Conservation (phyloP, 2,888 invertebrate species). For the Tholera decimalis region DNA sequence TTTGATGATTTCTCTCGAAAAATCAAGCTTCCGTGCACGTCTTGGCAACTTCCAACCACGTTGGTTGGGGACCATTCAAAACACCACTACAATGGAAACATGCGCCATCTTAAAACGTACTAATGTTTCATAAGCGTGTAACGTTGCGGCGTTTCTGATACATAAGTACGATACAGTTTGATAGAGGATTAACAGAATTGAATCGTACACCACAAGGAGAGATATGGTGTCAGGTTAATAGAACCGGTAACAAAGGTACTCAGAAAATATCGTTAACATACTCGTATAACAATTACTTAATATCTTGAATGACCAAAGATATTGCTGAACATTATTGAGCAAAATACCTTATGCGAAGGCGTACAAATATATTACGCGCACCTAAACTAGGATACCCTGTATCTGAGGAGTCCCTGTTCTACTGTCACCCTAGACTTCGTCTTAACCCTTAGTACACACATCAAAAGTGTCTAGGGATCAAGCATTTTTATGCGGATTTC, state of each 20-base stretch:
- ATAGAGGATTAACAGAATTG: constrained; percentile 46
- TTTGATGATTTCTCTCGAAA: no score
- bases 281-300: no score
- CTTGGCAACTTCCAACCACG: background rate
- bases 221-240: background rate
- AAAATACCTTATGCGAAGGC: no score
- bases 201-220: background rate
- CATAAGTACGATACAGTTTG: constrained; percentile 49
- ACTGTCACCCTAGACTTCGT: no score
- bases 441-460: no score
- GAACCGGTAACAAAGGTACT: background rate
- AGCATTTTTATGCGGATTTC: no score
- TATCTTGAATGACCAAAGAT: no score
- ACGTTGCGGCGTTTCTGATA: constrained; percentile 60
- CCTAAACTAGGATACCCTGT: no score
- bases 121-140: constrained; percentile 37
- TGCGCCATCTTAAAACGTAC: constrained; percentile 23
- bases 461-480: no score
- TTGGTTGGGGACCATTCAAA: background rate
- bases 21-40: background rate
- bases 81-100: constrained; percentile 22
- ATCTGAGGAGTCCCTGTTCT: no score
- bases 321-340: no score
- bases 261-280: background rate
- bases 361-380: no score